Evolutionary conservation across 2,888 invertebrate species (phyloP).

Genomic region (Phalera bucephala): DNA sequence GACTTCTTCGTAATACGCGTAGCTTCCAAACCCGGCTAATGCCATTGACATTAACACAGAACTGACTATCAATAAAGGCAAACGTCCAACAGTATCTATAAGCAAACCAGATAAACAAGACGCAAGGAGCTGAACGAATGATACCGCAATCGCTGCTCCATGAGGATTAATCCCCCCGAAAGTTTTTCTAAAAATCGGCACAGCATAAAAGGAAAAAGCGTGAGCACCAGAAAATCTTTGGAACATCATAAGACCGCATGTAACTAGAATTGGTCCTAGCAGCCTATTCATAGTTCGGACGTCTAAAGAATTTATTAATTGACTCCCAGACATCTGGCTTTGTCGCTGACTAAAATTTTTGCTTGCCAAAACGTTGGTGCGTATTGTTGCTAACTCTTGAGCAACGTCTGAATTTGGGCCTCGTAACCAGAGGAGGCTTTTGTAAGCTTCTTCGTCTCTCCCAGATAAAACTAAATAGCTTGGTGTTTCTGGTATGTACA

Average conservation of each 20-base stretch:
- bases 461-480: slow-evolving; percentile 91
- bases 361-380: slow-evolving; percentile 85
- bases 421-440: slow-evolving; percentile 91
- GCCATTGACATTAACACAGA: slow-evolving; percentile 93
- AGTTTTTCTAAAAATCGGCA: slow-evolving; percentile 93
- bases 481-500: slow-evolving; percentile 94
- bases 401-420: slow-evolving; percentile 91
- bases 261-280: slow-evolving; percentile 90
- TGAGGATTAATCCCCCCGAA: slow-evolving; percentile 92
- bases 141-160: slow-evolving; percentile 92
- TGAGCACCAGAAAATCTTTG: slow-evolving; percentile 93
- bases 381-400: slow-evolving; percentile 87
- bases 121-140: slow-evolving; percentile 92
- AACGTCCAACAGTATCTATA: slow-evolving; percentile 93
- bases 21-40: slow-evolving; percentile 92
- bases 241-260: slow-evolving; percentile 94
- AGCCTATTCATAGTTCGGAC: slow-evolving; percentile 74
- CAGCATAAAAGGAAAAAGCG: slow-evolving; percentile 93
- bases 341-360: slow-evolving; percentile 77
- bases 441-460: slow-evolving; percentile 85
- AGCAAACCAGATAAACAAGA: slow-evolving; percentile 91
- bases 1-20: slow-evolving; percentile 90
- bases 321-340: slow-evolving; percentile 69
- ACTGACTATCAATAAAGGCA: slow-evolving; percentile 92
- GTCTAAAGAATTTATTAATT: slow-evolving; percentile 67